Evolutionary conservation across 2,797 vertebrate species (phyloP), one percentile per base, ranked within the genome.

Genomic region (Loris lydekkerianus): DNA sequence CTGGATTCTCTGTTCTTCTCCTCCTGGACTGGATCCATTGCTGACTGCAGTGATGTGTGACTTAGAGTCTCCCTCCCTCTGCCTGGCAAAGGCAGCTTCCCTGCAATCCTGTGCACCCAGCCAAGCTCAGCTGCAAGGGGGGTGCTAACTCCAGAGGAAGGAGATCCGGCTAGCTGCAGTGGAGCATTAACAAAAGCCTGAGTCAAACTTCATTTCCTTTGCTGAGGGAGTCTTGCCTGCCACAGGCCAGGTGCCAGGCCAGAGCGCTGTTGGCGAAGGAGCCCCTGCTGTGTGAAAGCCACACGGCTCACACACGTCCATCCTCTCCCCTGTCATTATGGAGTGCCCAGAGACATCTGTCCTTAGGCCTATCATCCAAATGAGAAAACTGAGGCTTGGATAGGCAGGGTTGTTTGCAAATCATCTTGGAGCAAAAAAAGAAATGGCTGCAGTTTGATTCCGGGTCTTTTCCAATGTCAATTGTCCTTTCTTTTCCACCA

Each of bases 131-230:
- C 4, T 0, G 0, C 0, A 3, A 2, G 1, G 6, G 37, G n/a
- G 0, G 40, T 4, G 4, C 58, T 10, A 46, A 75, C 56, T 31
- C 73, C 92, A 63, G 67, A 0, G 10, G 49, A 93, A 81, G 78
- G 87, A 67, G 84, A 72, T 43, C 56, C n/a, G 60, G 63, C 56
- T 60, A 34, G 85, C 31, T 1, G 1, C 67, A 34, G 43, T 0
- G 0, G 69, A 95, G 73, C 2, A 0, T 80, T 88, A 76, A 76
- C 1, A 4, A 80, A 87, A 92, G 80, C 87, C 69, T 1, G 86
- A 91, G 60, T 94, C 91, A 61, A 91, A 95, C 78, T 89, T 86
- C 93, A 91, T 94, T 96, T 96, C 89, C 83, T 94, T 40, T 69
- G 76, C 92, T 2, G 21, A 25, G 83, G 78, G 86, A 88, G 75